Evolutionary conservation across 92 coral and sea anemone genomes (phyloP).

Genomic region (Epizoanthus illoricatus): DNA sequence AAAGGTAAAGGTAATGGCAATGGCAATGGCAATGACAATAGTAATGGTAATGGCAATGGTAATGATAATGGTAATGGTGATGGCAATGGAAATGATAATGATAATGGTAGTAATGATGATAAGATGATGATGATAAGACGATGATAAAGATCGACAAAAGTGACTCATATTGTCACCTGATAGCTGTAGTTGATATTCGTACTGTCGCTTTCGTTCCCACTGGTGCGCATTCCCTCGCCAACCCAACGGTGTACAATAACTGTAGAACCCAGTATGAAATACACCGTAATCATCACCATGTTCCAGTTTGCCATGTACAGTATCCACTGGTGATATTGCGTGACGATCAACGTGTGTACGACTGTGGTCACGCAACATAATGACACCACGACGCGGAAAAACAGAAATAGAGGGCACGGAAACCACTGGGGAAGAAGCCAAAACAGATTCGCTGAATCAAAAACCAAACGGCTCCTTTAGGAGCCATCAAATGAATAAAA

Average conservation of each 20-base stretch:
- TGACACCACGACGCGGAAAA: neutral
- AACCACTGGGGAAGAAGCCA: neutral
- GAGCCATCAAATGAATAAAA: no score
- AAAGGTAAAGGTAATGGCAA: no score
- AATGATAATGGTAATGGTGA: no score
- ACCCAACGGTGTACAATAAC: neutral
- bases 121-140: neutral
- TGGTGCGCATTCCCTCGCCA: neutral
- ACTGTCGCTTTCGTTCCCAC: neutral
- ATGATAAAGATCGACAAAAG: neutral
- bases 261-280: neutral
- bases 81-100: neutral
- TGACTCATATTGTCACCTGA: neutral
- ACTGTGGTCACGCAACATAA: constrained; percentile 1
- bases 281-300: neutral
- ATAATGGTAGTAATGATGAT: neutral
- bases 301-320: constrained; percentile 7
- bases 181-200: neutral
- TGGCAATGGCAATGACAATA: no score
- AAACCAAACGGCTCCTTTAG: no score
- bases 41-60: no score
- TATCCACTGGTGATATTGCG: neutral
- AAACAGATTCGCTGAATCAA: neutral
- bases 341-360: neutral
- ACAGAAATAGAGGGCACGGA: neutral